Percentiles rank a stretch among this genome's conserved stretches.
These are phyloP conservation scores for Mionectes olivaceus DNA, from an alignment of 2,797 vertebrate genomes.

Conservation along the genomic window DNA sequence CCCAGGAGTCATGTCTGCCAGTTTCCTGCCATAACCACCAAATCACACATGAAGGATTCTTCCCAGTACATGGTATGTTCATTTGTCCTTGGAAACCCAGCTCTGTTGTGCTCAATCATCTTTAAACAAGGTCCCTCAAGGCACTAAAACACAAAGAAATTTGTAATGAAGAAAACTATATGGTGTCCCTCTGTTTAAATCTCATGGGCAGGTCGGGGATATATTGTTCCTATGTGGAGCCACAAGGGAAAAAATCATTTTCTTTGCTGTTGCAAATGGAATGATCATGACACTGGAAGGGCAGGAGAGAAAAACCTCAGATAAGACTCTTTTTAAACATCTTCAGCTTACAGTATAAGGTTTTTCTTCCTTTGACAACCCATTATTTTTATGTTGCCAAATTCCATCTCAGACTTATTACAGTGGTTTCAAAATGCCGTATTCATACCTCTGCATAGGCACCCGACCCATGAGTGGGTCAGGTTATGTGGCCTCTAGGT, in stretches of 20 bases:
- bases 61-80: neutral
- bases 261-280: neutral
- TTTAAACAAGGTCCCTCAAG: neutral
- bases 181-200: neutral
- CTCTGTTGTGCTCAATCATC: neutral
- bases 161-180: neutral
- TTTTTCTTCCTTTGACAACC: neutral
- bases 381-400: neutral
- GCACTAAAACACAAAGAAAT: neutral
- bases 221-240: neutral
- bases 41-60: slow-evolving; percentile 23
- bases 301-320: neutral
- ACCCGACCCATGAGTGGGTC: neutral
- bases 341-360: neutral
- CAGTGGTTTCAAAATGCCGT: neutral
- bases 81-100: neutral
- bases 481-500: neutral
- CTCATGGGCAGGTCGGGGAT: neutral
- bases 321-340: neutral
- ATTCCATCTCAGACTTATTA: neutral
- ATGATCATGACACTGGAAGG: neutral
- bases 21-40: slow-evolving; percentile 36
- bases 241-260: neutral
- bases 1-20: neutral
- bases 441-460: neutral